Evolutionary conservation across 2,113 vertebrate species (phyloP).

Genomic region (Ardeotis arabs): DNA sequence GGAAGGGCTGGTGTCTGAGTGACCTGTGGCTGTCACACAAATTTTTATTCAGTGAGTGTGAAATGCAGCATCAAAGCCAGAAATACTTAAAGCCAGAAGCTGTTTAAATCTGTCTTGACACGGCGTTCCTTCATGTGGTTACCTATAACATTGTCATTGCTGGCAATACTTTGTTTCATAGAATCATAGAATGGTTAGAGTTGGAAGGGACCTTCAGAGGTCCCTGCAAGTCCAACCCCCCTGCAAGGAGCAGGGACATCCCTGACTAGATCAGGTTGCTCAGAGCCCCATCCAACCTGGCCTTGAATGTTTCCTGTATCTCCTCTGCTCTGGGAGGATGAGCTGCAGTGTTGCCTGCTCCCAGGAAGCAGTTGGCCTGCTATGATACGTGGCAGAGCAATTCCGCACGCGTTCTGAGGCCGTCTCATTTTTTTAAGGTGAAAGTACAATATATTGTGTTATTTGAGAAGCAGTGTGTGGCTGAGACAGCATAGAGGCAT

Average conservation of each 20-base stretch:
- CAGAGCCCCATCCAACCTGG: no score
- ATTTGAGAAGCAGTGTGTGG: neutral
- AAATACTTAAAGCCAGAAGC: neutral
- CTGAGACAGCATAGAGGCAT: neutral
- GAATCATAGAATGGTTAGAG: no score
- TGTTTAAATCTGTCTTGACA: neutral
- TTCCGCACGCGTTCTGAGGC: fast-evolving
- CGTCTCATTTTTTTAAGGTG: neutral
- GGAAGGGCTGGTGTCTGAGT: neutral
- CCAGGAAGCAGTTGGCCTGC: fast-evolving
- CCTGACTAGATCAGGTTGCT: no score
- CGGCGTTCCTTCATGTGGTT: neutral
- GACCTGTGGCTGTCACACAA: neutral
- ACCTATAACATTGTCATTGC: neutral
- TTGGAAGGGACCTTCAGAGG: no score
- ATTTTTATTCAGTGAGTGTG: neutral
- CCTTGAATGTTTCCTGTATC: fast-evolving
- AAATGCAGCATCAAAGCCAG: neutral
- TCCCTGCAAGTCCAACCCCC: no score
- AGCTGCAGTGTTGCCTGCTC: neutral
- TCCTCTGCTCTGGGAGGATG: neutral
- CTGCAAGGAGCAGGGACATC: no score
- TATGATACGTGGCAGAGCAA: neutral
- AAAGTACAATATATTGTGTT: neutral
- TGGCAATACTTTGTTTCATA: neutral